Base-by-base conservation (phyloP, 2,113 vertebrate species). In the Pelecanus crispus region DNA sequence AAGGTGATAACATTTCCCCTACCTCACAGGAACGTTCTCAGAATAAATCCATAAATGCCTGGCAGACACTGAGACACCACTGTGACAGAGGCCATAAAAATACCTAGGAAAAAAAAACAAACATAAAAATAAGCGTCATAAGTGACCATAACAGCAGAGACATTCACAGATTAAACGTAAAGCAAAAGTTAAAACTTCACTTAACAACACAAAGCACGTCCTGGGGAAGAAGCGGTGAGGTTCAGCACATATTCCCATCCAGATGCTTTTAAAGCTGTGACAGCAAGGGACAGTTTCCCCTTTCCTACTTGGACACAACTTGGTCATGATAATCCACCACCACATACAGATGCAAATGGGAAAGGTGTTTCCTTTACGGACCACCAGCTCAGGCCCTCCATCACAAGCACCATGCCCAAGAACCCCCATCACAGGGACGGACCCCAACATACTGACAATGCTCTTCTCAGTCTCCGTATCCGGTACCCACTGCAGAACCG, bases 11-110 rank as follows among this genome's bases (percentile, higher is more conserved):
- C 2, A 1, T 85, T 95, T 78, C 59, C 59, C 92, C 42, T 97
- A 97, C 97, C 97, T 97, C 95, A 97, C 94, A 95, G 95, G 91
- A 95, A 97, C 63, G 42, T 96, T 94, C 81, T 95, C 94, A 97
- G 96, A 90, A 96, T 95, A 95, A 97, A 97, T 97, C 96, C 96
- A 97, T 97, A 97, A 95, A 97, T 86, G 93, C 63, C 84, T 88
- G 91, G 75, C 92, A 97, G 91, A 95, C 71, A 75, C 95, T 95
- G 95, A 97, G 94, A 97, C 62, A 95, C 95, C 83, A 88, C 95
- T 79, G 94, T 86, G 87, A 95, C 84, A 91, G 70, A 96, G 87
- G 94, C 96, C 97, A 97, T 97, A 97, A 97, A 97, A 97, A 95
- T 32, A 96, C 96, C 97, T 97, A 70, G 40, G 56, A 13, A 14